A percentile compares a stretch with the other conserved stretches of the same genome.
Evolutionary conservation across 2,113 vertebrate genomes (phyloP).

Genomic region (Arvicanthis niloticus): DNA sequence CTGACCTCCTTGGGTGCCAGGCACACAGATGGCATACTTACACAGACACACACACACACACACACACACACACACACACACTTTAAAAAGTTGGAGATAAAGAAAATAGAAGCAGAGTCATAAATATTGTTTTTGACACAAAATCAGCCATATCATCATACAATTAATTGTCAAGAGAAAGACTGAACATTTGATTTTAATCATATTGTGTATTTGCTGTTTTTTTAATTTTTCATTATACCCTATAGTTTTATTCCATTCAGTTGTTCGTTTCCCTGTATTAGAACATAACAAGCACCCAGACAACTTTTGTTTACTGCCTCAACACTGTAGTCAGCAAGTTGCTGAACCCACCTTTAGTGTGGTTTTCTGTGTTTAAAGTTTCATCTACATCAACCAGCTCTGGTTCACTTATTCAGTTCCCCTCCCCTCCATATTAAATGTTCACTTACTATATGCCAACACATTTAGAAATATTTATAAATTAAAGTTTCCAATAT

Average conservation of each 20-base stretch:
- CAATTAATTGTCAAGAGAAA: not conserved
- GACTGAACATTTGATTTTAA: not conserved
- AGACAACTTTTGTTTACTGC: not conserved
- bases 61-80: not conserved
- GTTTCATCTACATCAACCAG: not conserved
- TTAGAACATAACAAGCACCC: not conserved
- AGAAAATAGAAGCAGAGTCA: not conserved
- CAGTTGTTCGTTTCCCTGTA: not conserved
- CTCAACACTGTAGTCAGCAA: not conserved
- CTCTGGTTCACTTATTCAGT: not conserved
- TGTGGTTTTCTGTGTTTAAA: not conserved
- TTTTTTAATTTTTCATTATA: not conserved
- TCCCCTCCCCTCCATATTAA: not conserved
- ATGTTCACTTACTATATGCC: not conserved
- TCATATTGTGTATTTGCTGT: not conserved
- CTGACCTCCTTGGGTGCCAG: not conserved
- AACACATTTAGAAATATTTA: not conserved
- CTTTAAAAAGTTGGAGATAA: not conserved
- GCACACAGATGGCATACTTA: not conserved
- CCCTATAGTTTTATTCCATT: not conserved
- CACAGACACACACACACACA: not conserved
- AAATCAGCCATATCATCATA: not conserved
- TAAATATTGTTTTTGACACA: not conserved
- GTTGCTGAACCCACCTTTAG: too few relatives aligned
- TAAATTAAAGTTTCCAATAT: not conserved